These are phyloP conservation scores for Parauchenoglanis punctatus DNA, from an alignment of 2,797 vertebrate species.

Conservation along the genomic window DNA sequence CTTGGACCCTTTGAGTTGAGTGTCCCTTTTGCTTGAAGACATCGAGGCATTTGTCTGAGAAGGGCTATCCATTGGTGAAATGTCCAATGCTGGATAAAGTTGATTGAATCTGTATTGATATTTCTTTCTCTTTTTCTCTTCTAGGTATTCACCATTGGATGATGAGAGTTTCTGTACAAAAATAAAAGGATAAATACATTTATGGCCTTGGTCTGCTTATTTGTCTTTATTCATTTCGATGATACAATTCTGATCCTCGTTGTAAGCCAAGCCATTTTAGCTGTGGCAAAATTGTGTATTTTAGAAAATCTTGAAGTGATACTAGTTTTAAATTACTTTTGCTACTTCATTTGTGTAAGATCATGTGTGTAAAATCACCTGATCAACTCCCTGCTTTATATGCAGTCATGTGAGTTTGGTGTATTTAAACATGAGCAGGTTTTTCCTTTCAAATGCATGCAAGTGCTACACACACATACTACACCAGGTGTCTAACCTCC, in stretches of 20 bases:
- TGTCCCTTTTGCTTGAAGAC: slow-evolving; percentile 58
- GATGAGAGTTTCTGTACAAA: slow-evolving; percentile 76
- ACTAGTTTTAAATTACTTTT: not conserved
- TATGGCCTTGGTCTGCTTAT: slow-evolving; percentile 6
- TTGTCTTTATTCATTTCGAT: slow-evolving; percentile 16
- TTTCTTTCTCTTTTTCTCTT: slow-evolving; percentile 27
- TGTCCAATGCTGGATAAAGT: not conserved
- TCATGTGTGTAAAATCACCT: not conserved
- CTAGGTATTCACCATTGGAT: slow-evolving; percentile 64
- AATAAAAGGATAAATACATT: slow-evolving; percentile 74
- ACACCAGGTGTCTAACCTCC: not conserved
- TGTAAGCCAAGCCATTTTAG: too few relatives aligned
- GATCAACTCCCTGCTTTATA: not conserved
- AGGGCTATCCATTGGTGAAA: slow-evolving; percentile 38
- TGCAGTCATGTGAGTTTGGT: not conserved
- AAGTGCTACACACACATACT: not conserved
- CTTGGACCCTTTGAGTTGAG: slow-evolving; percentile 42
- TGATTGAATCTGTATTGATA: not conserved
- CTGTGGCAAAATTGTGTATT: not conserved
- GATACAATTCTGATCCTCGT: not conserved
- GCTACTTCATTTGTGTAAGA: not conserved
- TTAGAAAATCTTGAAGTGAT: not conserved
- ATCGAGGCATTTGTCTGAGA: slow-evolving; percentile 73
- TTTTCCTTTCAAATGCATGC: not conserved
- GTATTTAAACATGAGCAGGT: not conserved